Percentiles rank a stretch among this genome's conserved stretches.
These are phyloP conservation scores for Cerastis leucographa DNA, from an alignment of 2,888 invertebrate species.

Conservation along the genomic window DNA sequence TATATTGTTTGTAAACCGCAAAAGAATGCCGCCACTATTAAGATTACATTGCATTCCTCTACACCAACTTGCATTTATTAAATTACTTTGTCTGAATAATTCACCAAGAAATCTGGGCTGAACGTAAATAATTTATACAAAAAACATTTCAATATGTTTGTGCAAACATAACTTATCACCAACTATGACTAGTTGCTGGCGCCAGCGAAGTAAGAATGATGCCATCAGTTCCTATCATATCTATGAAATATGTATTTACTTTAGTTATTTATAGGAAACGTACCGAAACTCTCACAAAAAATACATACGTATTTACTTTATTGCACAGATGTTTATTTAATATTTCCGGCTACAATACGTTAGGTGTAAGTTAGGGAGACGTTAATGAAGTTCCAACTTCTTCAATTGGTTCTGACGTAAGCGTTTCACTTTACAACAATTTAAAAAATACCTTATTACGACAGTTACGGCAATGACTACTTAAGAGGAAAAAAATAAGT, in stretches of 20 bases:
- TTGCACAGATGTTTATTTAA: slow-evolving; percentile 41
- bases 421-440: slow-evolving; percentile 25
- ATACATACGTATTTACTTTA: slow-evolving; percentile 47
- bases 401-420: slow-evolving; percentile 38
- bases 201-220: slow-evolving; percentile 58
- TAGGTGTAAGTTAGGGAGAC: slow-evolving; percentile 44
- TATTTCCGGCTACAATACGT: slow-evolving; percentile 48
- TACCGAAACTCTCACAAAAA: slow-evolving; percentile 52
- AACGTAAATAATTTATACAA: slow-evolving; percentile 63
- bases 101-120: slow-evolving; percentile 50
- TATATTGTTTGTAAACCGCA: slow-evolving; percentile 45
- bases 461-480: slow-evolving; percentile 35
- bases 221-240: slow-evolving; percentile 64
- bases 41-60: slow-evolving; percentile 41
- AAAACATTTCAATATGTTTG: slow-evolving; percentile 61
- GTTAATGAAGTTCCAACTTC: slow-evolving; percentile 32
- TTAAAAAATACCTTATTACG: slow-evolving; percentile 38
- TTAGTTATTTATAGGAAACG: slow-evolving; percentile 61
- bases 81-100: slow-evolving; percentile 54
- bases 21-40: slow-evolving; percentile 57
- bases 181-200: slow-evolving; percentile 56
- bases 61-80: slow-evolving; percentile 48
- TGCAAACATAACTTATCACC: slow-evolving; percentile 64
- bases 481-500: slow-evolving; percentile 39
- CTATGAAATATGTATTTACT: slow-evolving; percentile 61